Evolutionary conservation across 2,797 vertebrate genomes (phyloP), one percentile per base, ranked within the genome.

Genomic region (Anas flavirostris): DNA sequence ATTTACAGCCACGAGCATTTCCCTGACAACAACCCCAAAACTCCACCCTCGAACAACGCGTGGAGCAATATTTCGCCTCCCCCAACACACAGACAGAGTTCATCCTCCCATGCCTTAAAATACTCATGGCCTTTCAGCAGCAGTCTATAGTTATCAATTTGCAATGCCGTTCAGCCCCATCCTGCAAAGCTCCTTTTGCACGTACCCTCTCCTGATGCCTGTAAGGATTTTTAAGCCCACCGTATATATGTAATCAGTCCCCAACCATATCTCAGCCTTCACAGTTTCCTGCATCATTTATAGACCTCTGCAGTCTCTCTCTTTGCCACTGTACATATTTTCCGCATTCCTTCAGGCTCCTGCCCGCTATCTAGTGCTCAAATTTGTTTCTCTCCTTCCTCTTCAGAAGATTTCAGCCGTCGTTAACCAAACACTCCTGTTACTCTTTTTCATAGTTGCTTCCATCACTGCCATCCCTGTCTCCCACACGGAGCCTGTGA

Each of bases 261-360:
- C 52, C 18, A 77, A 82, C 69, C 75, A 44, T 69, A 90, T 37
- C 68, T 67, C 17, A 77, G 28, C 28, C 74, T 79, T 92, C 87
- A 73, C 26, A 52, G 33, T 74, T 91, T 75, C 58, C 88, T 94
- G 79, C 86, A 96, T 94, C 80, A 88, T 94, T 93, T 93, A 88
- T 79, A 84, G 68, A 87, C 13, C 55, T 68, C 83, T 94, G 43
- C 64, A 76, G 60, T 58, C 84, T 94, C 79, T 82, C 69, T 68
- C 70, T 92, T 84, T 90, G 81, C 77, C 85, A 46, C 21, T 3
- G 15, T 55, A 81, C 19, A 3, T 82, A 59, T 92, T 91, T 93
- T 58, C 67, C 60, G 80, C 7, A 19, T 84, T 90, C 26, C 64
- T 95, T 82, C 66, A 90, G 68, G 79, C 52, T 88, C 29, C 35